phyloP scores from a whole-genome alignment of 2,888 invertebrate genomes.

The Andrena bucephala region DNA sequence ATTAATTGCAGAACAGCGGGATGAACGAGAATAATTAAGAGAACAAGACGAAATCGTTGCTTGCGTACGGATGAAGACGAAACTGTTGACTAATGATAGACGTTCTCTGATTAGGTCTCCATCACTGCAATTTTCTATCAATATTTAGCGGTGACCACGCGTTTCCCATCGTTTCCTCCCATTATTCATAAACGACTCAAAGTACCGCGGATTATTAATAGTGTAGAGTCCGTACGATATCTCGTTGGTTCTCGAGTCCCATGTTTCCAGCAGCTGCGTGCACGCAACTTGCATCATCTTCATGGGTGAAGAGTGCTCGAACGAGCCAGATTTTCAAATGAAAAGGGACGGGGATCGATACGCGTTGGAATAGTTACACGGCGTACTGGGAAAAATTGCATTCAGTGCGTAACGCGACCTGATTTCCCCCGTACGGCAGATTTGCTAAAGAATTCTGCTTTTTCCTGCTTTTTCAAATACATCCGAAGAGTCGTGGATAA shows the following conservation, averaged over 20 bases:
- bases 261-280: slow-evolving; percentile 20
- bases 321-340: slow-evolving; percentile 53
- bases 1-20: slow-evolving; percentile 26
- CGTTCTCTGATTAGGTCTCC: slow-evolving; percentile 20
- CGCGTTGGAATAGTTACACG: slow-evolving; percentile 46
- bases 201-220: neutral
- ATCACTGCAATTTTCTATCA: neutral
- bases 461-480: slow-evolving; percentile 10
- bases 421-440: slow-evolving; percentile 45
- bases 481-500: neutral
- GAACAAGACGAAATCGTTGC: slow-evolving; percentile 19
- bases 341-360: slow-evolving; percentile 57
- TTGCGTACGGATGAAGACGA: slow-evolving; percentile 3
- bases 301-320: slow-evolving; percentile 41
- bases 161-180: neutral
- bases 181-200: neutral
- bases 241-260: slow-evolving; percentile 6
- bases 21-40: slow-evolving; percentile 24
- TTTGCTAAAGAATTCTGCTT: slow-evolving; percentile 29
- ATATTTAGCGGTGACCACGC: neutral
- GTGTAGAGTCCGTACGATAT: neutral
- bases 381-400: slow-evolving; percentile 52
- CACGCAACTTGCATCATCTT: slow-evolving; percentile 51
- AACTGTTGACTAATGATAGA: slow-evolving; percentile 15
- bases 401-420: slow-evolving; percentile 53